phyloP scores from a whole-genome alignment of 2,888 invertebrate genomes.

The Beris chalybata region DNA sequence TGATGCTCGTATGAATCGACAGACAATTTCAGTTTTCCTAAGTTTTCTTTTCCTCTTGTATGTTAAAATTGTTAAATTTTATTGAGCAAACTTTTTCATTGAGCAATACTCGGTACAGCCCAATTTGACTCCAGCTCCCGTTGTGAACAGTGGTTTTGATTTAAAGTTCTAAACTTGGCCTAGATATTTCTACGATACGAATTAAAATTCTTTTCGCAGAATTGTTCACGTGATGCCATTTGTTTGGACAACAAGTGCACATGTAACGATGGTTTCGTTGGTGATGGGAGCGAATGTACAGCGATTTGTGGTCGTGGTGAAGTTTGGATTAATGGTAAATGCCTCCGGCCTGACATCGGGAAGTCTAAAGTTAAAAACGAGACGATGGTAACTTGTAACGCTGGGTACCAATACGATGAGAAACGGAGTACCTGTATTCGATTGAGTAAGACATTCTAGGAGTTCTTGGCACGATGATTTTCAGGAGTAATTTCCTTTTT shows the following conservation, averaged over 20 bases:
- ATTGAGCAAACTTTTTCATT: too few relatives aligned
- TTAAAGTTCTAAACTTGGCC: neutral
- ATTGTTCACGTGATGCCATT: constrained; percentile 63
- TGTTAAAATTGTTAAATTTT: too few relatives aligned
- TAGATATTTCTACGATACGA: neutral
- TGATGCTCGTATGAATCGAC: too few relatives aligned
- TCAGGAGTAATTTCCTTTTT: constrained; percentile 45
- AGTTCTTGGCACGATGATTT: neutral
- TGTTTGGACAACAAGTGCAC: constrained; percentile 73
- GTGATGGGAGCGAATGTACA: constrained; percentile 64
- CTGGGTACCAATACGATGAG: constrained; percentile 59
- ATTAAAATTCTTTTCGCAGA: constrained; percentile 9
- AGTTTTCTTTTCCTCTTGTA: too few relatives aligned
- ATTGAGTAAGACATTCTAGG: constrained; percentile 38
- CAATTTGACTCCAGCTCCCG: neutral
- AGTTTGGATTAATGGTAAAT: constrained; percentile 50
- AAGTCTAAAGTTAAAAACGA: constrained; percentile 44
- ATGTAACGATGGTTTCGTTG: constrained; percentile 68
- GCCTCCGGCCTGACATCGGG: constrained; percentile 44
- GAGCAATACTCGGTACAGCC: too few relatives aligned
- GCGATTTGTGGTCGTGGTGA: constrained; percentile 49
- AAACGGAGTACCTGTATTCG: constrained; percentile 42
- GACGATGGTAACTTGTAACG: constrained; percentile 48
- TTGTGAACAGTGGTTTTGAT: neutral
- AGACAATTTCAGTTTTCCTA: too few relatives aligned